phyloP scores from a whole-genome alignment of 2,113 vertebrate genomes.

The Labeo rohita region DNA sequence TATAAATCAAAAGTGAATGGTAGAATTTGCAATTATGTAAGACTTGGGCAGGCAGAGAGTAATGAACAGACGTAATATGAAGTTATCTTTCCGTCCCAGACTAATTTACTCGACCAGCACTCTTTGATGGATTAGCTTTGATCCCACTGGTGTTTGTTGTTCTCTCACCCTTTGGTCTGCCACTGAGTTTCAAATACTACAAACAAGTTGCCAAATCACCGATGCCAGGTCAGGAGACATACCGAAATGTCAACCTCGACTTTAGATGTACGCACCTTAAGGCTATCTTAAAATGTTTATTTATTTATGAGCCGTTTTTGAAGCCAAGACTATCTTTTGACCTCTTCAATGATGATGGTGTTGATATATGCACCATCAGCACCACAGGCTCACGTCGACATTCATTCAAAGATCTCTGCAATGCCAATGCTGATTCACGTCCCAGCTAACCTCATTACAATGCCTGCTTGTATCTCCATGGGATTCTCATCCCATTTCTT shows the following conservation, averaged over 20 bases:
- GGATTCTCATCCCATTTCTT: slow-evolving; percentile 29
- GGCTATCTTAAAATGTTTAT: background rate
- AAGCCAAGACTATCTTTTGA: slow-evolving; percentile 25
- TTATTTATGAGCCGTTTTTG: slow-evolving; percentile 18
- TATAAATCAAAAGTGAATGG: background rate
- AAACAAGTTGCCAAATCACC: slow-evolving; percentile 44
- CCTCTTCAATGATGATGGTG: slow-evolving; percentile 40
- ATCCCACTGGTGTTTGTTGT: slow-evolving; percentile 48
- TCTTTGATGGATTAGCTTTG: slow-evolving; percentile 55
- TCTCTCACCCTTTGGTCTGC: slow-evolving; percentile 45
- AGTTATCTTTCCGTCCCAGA: slow-evolving; percentile 49
- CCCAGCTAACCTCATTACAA: slow-evolving; percentile 21
- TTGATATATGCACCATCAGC: slow-evolving; percentile 38
- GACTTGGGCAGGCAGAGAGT: slow-evolving; percentile 18
- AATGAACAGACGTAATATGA: slow-evolving; percentile 34
- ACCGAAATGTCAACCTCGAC: slow-evolving; percentile 43
- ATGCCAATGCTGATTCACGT: slow-evolving; percentile 23
- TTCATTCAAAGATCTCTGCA: slow-evolving; percentile 24
- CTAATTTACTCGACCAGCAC: slow-evolving; percentile 38
- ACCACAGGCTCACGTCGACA: background rate
- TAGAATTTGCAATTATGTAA: slow-evolving; percentile 23
- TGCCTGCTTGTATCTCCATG: background rate
- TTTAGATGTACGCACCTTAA: slow-evolving; percentile 33
- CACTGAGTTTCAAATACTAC: slow-evolving; percentile 41
- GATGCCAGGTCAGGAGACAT: slow-evolving; percentile 26